Percentiles rank a stretch among this genome's conserved stretches.
These are phyloP conservation scores for Himalopsyche kuldschensis DNA, from an alignment of 2,888 invertebrate species.

Conservation along the genomic window DNA sequence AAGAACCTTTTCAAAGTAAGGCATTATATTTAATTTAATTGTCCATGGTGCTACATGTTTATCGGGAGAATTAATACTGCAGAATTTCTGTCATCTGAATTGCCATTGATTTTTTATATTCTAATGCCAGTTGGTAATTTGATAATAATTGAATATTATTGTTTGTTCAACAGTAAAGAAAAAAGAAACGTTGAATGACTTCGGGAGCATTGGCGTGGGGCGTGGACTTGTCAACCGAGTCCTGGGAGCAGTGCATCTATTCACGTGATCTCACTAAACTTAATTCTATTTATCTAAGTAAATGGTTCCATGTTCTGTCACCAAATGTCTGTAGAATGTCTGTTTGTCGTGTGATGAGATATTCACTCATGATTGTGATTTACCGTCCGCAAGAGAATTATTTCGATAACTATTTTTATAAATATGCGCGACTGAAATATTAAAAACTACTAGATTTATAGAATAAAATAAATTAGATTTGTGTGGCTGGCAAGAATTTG, in stretches of 20 bases:
- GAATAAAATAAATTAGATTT: too few species aligned
- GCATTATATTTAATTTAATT: too few species aligned
- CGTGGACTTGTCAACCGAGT: conserved; percentile 32
- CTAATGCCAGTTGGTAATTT: background rate
- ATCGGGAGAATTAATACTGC: too few species aligned
- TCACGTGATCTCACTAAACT: conserved; percentile 9
- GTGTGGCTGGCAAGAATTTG: too few species aligned
- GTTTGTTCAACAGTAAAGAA: conserved; percentile 16
- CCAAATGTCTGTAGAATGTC: background rate
- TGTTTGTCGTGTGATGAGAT: background rate
- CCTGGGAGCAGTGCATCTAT: conserved; percentile 34
- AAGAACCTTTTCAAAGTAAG: too few species aligned
- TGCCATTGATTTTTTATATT: too few species aligned
- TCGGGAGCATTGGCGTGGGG: conserved; percentile 11
- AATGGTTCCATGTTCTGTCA: background rate
- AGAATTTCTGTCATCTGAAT: too few species aligned
- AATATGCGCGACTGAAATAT: too few species aligned
- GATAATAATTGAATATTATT: background rate
- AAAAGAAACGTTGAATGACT: conserved; percentile 1
- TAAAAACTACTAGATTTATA: too few species aligned
- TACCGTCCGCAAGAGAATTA: background rate
- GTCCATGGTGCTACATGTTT: too few species aligned
- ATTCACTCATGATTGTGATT: background rate
- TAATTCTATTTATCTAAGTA: background rate
- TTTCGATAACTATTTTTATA: too few species aligned